phyloP scores from a whole-genome alignment of 1,140 invertebrate species.

The Drosophila varians region DNA sequence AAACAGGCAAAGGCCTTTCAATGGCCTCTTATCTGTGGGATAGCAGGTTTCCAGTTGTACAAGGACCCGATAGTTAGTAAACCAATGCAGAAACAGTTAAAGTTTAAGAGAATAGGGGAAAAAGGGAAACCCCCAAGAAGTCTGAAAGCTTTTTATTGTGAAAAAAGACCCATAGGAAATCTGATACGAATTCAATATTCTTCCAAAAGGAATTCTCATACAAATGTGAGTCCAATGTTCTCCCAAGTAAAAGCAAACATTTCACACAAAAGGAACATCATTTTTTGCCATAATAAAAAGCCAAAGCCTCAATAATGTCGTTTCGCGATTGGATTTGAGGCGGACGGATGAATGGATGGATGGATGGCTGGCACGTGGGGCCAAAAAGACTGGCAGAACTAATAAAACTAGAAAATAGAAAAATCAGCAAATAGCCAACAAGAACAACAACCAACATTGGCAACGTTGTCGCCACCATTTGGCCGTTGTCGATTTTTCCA shows the following conservation, averaged over 20 bases:
- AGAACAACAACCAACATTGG: conserved; percentile 24
- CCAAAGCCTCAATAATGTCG: conserved; percentile 65
- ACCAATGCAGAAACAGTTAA: too few relatives aligned
- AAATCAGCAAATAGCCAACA: too few relatives aligned
- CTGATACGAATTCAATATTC: conserved; percentile 16
- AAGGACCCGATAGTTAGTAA: too few relatives aligned
- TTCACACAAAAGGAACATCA: conserved; percentile 25
- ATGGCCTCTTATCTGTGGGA: conserved; percentile 3
- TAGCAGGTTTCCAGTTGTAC: conserved; percentile 9
- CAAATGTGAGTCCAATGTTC: conserved; percentile 21
- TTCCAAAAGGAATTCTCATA: neutral
- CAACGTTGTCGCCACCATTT: conserved; percentile 67
- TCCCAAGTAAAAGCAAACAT: conserved; percentile 18
- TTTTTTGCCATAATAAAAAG: conserved; percentile 35
- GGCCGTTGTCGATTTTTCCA: conserved; percentile 68
- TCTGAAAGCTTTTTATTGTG: conserved; percentile 32
- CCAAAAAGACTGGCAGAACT: conserved; percentile 73
- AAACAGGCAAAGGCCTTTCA: conserved; percentile 15
- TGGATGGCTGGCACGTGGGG: conserved; percentile 77
- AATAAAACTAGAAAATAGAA: conserved; percentile 64
- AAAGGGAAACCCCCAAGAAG: too few relatives aligned
- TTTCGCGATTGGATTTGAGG: conserved; percentile 26
- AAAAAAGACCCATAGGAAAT: neutral
- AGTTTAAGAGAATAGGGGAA: too few relatives aligned
- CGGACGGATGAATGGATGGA: too few relatives aligned